A percentile compares a stretch with the other conserved stretches of the same genome.
Evolutionary conservation across 2,888 invertebrate genomes (phyloP).

Genomic region (Teleiodes luculella): DNA sequence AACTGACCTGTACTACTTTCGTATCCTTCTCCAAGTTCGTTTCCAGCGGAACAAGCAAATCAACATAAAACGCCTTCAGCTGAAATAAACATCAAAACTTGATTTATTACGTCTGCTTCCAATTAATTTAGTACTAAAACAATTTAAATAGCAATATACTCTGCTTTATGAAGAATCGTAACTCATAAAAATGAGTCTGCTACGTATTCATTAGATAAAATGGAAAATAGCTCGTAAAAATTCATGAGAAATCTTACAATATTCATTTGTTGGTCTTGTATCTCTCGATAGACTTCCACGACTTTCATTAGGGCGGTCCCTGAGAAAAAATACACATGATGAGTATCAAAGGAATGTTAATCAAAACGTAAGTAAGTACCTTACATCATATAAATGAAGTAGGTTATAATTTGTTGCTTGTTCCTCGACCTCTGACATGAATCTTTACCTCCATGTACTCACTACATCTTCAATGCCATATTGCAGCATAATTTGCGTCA

Average conservation of each 20-base stretch:
- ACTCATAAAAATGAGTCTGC: background rate
- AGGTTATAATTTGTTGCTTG: background rate
- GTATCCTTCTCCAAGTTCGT: constrained; percentile 96
- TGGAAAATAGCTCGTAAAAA: background rate
- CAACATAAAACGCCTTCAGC: constrained; percentile 96
- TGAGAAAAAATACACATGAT: constrained; percentile 49
- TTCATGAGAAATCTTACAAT: constrained; percentile 84
- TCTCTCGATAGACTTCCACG: constrained; percentile 95
- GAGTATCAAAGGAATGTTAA: background rate
- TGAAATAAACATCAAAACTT: constrained; percentile 58
- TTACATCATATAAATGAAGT: background rate
- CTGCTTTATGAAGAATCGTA: background rate
- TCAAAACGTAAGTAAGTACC: background rate
- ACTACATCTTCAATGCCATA: background rate
- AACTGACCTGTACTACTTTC: constrained; percentile 91
- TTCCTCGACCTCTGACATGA: constrained; percentile 2
- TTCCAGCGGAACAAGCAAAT: constrained; percentile 94
- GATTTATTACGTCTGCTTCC: background rate
- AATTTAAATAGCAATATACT: background rate
- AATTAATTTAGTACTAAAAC: no score
- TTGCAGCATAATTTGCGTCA: background rate
- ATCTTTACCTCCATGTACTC: constrained; percentile 1
- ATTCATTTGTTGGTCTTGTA: constrained; percentile 96
- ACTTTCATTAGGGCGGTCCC: constrained; percentile 94
- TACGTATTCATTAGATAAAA: background rate